phyloP scores from a whole-genome alignment of 1,140 invertebrate species.

The Hesperophylax magnus region DNA sequence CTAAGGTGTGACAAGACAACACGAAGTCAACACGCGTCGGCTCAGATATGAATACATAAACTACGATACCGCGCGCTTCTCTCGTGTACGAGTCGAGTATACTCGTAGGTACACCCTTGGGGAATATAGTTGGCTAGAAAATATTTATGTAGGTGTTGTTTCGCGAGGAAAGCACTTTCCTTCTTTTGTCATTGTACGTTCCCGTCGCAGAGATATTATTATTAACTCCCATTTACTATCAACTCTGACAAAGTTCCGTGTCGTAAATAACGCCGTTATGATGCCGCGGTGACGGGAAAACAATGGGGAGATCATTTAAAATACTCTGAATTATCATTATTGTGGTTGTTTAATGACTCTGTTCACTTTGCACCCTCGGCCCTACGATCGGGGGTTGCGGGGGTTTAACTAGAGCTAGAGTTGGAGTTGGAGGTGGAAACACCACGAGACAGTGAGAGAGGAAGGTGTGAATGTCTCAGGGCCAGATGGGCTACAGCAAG shows the following conservation, averaged over 20 bases:
- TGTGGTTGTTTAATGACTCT: slow-evolving; percentile 32
- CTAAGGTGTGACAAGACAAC: slow-evolving; percentile 52
- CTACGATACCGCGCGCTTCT: slow-evolving; percentile 38
- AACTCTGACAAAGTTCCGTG: slow-evolving; percentile 18
- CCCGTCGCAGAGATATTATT: neutral
- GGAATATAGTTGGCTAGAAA: neutral
- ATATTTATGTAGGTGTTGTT: neutral
- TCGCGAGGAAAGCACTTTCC: slow-evolving; percentile 18
- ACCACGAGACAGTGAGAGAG: neutral
- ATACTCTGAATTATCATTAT: slow-evolving; percentile 19
- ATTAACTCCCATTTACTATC: slow-evolving; percentile 29
- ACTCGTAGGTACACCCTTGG: neutral
- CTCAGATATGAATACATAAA: slow-evolving; percentile 46
- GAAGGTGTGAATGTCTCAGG: slow-evolving; percentile 13
- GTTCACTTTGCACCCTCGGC: slow-evolving; percentile 15
- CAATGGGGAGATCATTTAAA: slow-evolving; percentile 45
- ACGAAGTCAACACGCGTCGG: slow-evolving; percentile 13
- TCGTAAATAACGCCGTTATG: slow-evolving; percentile 38
- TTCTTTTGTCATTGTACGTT: slow-evolving; percentile 13
- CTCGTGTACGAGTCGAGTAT: no score
- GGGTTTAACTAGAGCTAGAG: neutral
- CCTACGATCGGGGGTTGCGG: neutral
- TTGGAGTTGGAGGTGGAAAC: neutral
- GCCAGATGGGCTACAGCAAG: no score
- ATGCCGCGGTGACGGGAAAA: slow-evolving; percentile 36